Base-by-base conservation (phyloP, 2,113 vertebrate species). In the Sitta europaea region DNA sequence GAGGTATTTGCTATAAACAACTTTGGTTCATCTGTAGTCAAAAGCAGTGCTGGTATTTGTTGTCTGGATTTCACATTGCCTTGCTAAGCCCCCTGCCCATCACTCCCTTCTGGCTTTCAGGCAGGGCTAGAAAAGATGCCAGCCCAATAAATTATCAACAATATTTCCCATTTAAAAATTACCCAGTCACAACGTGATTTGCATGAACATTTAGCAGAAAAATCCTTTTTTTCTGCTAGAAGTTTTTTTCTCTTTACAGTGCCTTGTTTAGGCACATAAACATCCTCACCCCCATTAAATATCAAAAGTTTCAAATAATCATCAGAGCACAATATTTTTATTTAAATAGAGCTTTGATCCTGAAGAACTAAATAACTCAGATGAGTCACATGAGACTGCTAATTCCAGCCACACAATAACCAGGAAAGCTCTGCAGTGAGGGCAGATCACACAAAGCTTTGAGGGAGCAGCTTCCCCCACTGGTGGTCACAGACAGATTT, bases 1-100 rank as follows among this genome's bases (percentile, higher is more conserved):
- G 71, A 91, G 77, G 55, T 62, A 70, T 61, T 93, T 88, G 42
- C 75, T 94, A 58, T 80, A 87, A 93, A 91, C 89, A 86, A 84
- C 72, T 92, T 80, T 8, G 27, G 38, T 53, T 97, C 80, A 92
- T 96, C 84, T 95, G 92, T 9, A 97, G 93, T 94, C 82, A 48
- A 84, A 54, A 71, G 61, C 48, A 68, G 90, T 38, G 40, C 31
- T 42, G 66, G 43, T 28, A 3, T 75, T 72, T 43, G 59, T 88
- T 48, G 72, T 59, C 72, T 63, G 50, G 72, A 53, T 95, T 80
- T 71, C 82, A 59, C 59, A 83, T 71, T 93, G 55, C 51, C 66
- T 62, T 70, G 45, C 65, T 78, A 71, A 95, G 45, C 36, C 88
- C 79, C 50, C 57, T 83, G 78, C 63, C 58, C 71, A 82, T 73